These are phyloP conservation scores for Paracanthobrama guichenoti DNA, from an alignment of 2,113 vertebrate genomes.

Conservation along the genomic window DNA sequence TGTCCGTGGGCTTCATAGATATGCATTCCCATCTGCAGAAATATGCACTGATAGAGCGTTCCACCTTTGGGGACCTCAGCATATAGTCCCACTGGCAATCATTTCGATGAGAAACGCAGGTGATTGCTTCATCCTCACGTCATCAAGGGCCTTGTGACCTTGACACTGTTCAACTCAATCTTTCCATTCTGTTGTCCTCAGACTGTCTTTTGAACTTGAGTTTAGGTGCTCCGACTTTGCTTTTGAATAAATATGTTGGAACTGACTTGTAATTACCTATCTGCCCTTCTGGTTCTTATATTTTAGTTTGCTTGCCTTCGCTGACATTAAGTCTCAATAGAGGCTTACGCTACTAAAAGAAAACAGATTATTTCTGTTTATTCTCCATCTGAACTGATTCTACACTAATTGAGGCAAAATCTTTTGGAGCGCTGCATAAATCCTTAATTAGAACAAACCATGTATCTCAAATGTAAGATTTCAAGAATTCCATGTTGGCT, in stretches of 20 bases:
- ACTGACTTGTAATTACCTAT: not conserved
- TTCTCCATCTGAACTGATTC: not conserved
- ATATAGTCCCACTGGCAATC: constrained; percentile 35
- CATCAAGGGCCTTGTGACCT: constrained; percentile 21
- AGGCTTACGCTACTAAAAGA: not conserved
- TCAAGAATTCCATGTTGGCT: not conserved
- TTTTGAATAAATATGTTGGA: constrained; percentile 1
- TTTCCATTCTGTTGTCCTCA: constrained; percentile 13
- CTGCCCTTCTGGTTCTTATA: not conserved
- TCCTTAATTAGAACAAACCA: not conserved
- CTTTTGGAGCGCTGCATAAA: not conserved
- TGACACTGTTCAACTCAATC: constrained; percentile 23
- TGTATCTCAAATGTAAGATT: not conserved
- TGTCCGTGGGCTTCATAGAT: not conserved
- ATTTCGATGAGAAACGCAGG: constrained; percentile 11
- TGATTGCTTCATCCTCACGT: constrained; percentile 19
- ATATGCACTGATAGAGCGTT: constrained; percentile 27
- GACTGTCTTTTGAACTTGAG: not conserved
- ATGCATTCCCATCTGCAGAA: constrained; percentile 24
- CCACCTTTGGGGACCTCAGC: constrained; percentile 34
- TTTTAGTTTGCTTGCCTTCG: not conserved
- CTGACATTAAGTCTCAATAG: not conserved
- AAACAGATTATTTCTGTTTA: not conserved
- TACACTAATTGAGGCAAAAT: not conserved
- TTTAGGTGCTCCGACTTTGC: not conserved